Percentiles rank a stretch among this genome's conserved stretches.
phyloP scores from a whole-genome alignment of 2,888 invertebrate species.

The Spisula subtruncata region DNA sequence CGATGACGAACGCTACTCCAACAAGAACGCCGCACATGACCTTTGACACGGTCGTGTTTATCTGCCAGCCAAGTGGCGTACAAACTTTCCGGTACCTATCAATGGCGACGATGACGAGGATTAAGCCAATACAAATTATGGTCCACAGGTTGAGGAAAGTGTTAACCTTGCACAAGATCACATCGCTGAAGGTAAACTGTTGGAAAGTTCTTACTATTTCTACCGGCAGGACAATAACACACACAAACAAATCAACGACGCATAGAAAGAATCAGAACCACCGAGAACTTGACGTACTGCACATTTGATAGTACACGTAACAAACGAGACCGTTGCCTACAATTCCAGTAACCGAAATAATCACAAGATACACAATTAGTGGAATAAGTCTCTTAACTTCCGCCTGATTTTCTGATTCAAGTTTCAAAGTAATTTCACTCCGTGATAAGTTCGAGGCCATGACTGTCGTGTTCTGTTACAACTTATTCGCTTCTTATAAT shows the following conservation, averaged over 20 bases:
- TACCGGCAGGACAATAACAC: conserved; percentile 67
- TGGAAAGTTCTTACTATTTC: conserved; percentile 67
- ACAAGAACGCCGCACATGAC: conserved; percentile 57
- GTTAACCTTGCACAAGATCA: conserved; percentile 60
- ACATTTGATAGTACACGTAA: conserved; percentile 68
- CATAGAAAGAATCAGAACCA: conserved; percentile 73
- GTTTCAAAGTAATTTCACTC: background rate
- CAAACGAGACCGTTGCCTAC: too few species aligned
- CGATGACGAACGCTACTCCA: conserved; percentile 38
- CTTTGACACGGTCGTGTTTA: conserved; percentile 71
- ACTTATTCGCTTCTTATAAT: too few species aligned
- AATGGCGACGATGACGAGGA: conserved; percentile 67
- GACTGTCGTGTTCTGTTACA: too few species aligned
- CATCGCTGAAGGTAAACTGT: conserved; percentile 69
- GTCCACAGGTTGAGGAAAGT: conserved; percentile 66
- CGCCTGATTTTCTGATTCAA: conserved; percentile 45
- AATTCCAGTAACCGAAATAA: conserved; percentile 65
- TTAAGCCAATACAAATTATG: conserved; percentile 59
- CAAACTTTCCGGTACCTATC: conserved; percentile 79
- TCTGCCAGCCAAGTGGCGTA: conserved; percentile 75
- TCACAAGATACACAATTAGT: conserved; percentile 57
- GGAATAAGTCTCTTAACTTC: conserved; percentile 68
- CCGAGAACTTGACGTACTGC: conserved; percentile 71
- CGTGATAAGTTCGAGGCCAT: background rate
- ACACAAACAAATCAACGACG: conserved; percentile 70